A percentile compares a stretch with the other conserved stretches of the same genome.
Conservation (phyloP, 2,797 vertebrate species). For the Characodon lateralis region DNA sequence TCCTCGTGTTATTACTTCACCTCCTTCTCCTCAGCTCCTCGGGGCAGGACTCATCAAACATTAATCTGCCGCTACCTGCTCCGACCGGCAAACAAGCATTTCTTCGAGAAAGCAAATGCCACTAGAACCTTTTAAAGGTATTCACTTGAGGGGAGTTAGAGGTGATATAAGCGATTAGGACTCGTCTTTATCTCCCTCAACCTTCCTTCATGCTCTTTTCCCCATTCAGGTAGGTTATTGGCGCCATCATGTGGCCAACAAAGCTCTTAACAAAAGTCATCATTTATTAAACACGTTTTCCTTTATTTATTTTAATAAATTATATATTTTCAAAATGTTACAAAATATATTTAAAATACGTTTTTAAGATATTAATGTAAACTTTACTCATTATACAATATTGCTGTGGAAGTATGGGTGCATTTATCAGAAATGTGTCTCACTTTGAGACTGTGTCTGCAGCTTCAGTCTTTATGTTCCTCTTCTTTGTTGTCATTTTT, state of each 20-base stretch:
- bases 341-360: slow-evolving; percentile 45
- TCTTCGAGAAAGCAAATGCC: slow-evolving; percentile 36
- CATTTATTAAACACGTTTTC: slow-evolving; percentile 1
- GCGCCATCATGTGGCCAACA: slow-evolving; percentile 52
- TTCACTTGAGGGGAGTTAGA: slow-evolving; percentile 6
- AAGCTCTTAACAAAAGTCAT: background rate
- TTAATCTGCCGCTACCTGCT: slow-evolving; percentile 25
- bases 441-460: background rate
- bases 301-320: slow-evolving; percentile 38
- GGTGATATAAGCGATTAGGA: background rate
- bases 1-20: slow-evolving; percentile 7
- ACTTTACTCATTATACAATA: slow-evolving; percentile 34
- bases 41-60: slow-evolving; percentile 44
- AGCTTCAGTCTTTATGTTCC: slow-evolving; percentile 39
- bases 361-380: slow-evolving; percentile 26
- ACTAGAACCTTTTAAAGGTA: slow-evolving; percentile 33
- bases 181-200: background rate
- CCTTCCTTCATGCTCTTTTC: background rate
- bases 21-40: slow-evolving; percentile 16
- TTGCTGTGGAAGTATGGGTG: slow-evolving; percentile 11
- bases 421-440: background rate
- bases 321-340: slow-evolving; percentile 44
- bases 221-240: slow-evolving; percentile 6
- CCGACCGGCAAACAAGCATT: slow-evolving; percentile 25
- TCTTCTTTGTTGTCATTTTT: slow-evolving; percentile 48